Evolutionary conservation across 2,888 invertebrate genomes (phyloP), one percentile per base, ranked within the genome.

Genomic region (Cheilosia impressa): DNA sequence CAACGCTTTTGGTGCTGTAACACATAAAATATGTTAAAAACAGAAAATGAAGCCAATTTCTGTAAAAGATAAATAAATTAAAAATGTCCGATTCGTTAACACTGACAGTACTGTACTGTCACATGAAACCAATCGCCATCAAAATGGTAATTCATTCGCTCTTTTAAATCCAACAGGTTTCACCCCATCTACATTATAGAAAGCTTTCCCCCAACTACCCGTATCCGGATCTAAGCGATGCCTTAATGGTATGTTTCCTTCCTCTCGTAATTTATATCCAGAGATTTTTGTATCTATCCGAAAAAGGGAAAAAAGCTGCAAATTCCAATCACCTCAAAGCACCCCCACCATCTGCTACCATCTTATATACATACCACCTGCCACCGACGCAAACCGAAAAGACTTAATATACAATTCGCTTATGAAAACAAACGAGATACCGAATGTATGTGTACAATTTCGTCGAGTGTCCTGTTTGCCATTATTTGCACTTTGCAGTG

Each of bases 161-260:
- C 69, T 75, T 79, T 60, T 24, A 6, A 68, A 69, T 79, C 79
- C 83, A 84, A 84, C 83, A 84, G 79, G 83, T 84, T 34, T 53
- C 41, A 57, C 31, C 38, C 60, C 5, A 52, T 24, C 72, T 31
- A 45, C 9, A 31, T 31, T 7, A n/a, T 9, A 17, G 1, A 13
- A 27, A 10, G 47, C 50, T 10, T 22, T 47, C 22, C 19, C 34
- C 15, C 38, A 13, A 1, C 38, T 38, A 38, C 38, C 13, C 43
- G 13, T 43, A 50, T 31, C 13, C 38, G 38, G 38, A n/a, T 43
- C 9, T 45, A 47, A 15, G 22, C 34, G 34, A 55, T 7, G 43
- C 43, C 22, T 52, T 7, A 7, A 13, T 31, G 17, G 5, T 31
- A 52, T 38, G 22, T 47, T 45, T 45, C 9, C 9, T 43, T 24